Base-by-base conservation (phyloP, 2,888 invertebrate species). In the Autographa gamma region DNA sequence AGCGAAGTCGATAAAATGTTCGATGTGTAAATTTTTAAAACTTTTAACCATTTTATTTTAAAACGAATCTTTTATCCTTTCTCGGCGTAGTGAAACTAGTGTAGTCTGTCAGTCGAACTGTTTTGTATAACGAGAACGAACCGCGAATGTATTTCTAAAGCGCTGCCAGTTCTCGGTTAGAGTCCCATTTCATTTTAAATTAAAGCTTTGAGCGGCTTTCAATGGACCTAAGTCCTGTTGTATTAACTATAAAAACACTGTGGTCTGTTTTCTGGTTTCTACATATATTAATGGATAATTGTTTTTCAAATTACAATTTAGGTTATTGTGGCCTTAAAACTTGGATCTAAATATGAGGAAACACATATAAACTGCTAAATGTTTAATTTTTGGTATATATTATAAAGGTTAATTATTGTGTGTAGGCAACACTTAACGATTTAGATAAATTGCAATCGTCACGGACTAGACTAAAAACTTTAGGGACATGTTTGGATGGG, bases 101-200 rank as follows among this genome's bases (percentile, higher is more conserved):
- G 19, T 56, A 19, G 11, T 56, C 19, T 56, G 11, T 19, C 54
- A 56, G 54, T 56, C 13, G 19, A 25, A 25, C 11, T 18, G 19
- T 54, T 56, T 56, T 56, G 25, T 56, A 25, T 56, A 56, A 25
- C 11, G 54, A 56, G 54, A 19, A 56, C 54, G 13, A 56, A 25
- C 54, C 25, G 25, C 25, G 13, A 56, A 56, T 19, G 54, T 56
- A 56, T 56, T 56, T 19, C 54, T 56, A 56, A 56, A 56, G 54
- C 25, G 18, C 19, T 25, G 19, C 13, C 19, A 25, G 25, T 2
- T 0, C 54, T 25, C 54, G 54, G 19, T 25, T 11, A 19, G 25
- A 56, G 54, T 11, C 54, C 54, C 25, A 56, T 56, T 56, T 56
- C 54, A 56, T 56, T 56, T 56, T 56, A 56, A 56, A 56, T 56